Evolutionary conservation across 1,140 invertebrate genomes (phyloP).

Genomic region (Diachasma alloeum): DNA sequence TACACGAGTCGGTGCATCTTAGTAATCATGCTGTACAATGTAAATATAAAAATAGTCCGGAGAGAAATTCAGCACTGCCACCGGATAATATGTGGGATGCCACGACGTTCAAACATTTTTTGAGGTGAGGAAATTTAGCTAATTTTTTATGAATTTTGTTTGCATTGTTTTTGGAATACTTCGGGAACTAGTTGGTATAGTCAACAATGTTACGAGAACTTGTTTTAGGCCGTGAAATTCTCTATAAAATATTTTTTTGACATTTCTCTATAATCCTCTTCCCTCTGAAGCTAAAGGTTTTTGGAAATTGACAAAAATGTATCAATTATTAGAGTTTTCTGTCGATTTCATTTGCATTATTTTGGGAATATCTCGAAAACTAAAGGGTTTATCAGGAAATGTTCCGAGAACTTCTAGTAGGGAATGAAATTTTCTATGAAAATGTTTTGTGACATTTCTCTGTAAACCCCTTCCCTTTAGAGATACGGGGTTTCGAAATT

Average conservation of each 20-base stretch:
- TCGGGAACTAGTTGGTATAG: neutral
- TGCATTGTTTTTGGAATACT: neutral
- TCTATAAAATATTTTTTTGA: neutral
- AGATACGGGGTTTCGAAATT: too few relatives aligned
- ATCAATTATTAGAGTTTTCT: too few relatives aligned
- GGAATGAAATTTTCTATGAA: neutral
- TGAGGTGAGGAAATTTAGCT: constrained; percentile 47
- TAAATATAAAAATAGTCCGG: constrained; percentile 83
- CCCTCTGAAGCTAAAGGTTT: too few relatives aligned
- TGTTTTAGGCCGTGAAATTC: neutral
- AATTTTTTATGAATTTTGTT: too few relatives aligned
- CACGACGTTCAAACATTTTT: constrained; percentile 58
- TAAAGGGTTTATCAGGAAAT: too few relatives aligned
- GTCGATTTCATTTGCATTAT: too few relatives aligned
- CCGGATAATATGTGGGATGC: constrained; percentile 73
- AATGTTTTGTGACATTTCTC: neutral
- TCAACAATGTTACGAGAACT: neutral
- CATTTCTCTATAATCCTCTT: too few relatives aligned
- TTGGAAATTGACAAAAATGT: too few relatives aligned
- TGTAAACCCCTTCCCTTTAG: too few relatives aligned
- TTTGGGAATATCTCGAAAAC: too few relatives aligned
- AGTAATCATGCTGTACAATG: constrained; percentile 95
- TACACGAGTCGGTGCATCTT: constrained; percentile 92
- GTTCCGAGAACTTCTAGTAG: too few relatives aligned
- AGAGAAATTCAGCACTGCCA: constrained; percentile 77